Evolutionary conservation across 2,113 vertebrate genomes (phyloP).

Genomic region (Amblyopsis rosae): DNA sequence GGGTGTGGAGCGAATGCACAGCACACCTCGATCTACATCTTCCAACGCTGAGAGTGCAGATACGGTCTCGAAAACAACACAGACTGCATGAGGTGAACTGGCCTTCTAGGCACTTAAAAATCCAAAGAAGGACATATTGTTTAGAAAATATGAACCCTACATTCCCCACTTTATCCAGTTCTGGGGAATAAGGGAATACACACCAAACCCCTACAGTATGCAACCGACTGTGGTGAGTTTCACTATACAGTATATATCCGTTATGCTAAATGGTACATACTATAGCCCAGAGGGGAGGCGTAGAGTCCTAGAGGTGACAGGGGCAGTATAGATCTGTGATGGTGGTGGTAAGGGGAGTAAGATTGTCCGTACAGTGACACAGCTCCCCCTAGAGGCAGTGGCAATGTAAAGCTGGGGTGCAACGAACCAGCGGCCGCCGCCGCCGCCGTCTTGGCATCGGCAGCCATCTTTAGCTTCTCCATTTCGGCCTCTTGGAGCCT

Average conservation of each 20-base stretch:
- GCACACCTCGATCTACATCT: constrained; percentile 19
- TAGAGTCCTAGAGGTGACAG: constrained; percentile 73
- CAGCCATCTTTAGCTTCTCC: constrained; percentile 76
- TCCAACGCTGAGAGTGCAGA: constrained; percentile 14
- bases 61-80: background rate
- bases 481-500: constrained; percentile 79
- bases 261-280: constrained; percentile 77
- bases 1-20: constrained; percentile 5
- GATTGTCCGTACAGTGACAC: constrained; percentile 74
- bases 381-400: constrained; percentile 66
- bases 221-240: constrained; percentile 11
- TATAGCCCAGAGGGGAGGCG: constrained; percentile 68
- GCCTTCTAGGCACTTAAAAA: background rate
- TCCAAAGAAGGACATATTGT: background rate
- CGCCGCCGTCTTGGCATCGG: constrained; percentile 61
- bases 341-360: constrained; percentile 63
- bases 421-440: constrained; percentile 44
- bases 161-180: constrained; percentile 28
- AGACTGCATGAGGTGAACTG: background rate
- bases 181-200: constrained; percentile 16
- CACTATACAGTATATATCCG: constrained; percentile 24
- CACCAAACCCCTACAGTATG: background rate
- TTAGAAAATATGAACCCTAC: background rate
- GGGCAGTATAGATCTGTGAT: constrained; percentile 71
- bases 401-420: constrained; percentile 66